Evolutionary conservation across 2,888 invertebrate genomes (phyloP).

Genomic region (Alitta virens): DNA sequence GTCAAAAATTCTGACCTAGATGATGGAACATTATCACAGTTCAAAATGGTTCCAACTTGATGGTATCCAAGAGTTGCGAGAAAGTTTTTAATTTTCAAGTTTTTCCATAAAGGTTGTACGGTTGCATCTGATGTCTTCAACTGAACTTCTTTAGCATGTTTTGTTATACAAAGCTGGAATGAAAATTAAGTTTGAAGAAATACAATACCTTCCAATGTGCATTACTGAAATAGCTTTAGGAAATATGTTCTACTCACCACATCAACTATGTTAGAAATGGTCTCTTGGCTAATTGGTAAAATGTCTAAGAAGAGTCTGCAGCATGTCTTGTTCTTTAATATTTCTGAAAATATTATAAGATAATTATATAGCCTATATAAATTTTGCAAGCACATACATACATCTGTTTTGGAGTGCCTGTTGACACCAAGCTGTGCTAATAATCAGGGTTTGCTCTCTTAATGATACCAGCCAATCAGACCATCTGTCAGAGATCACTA

Average conservation of each 20-base stretch:
- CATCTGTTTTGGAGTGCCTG: too few relatives aligned
- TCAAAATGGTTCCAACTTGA: constrained; percentile 48
- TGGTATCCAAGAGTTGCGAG: constrained; percentile 44
- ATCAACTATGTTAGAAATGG: constrained; percentile 45
- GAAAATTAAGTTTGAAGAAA: neutral
- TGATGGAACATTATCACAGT: constrained; percentile 41
- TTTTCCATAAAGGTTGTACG: constrained; percentile 47
- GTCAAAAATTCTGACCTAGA: constrained; percentile 42
- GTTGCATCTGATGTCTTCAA: constrained; percentile 50
- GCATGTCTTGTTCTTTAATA: constrained; percentile 31
- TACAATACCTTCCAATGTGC: too few relatives aligned
- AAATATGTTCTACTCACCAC: constrained; percentile 35
- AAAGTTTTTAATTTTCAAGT: constrained; percentile 36
- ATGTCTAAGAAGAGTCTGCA: constrained; percentile 38
- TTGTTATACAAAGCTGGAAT: constrained; percentile 48
- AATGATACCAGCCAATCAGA: too few relatives aligned
- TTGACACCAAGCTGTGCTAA: too few relatives aligned
- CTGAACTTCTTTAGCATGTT: constrained; percentile 52
- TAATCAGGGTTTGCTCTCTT: too few relatives aligned
- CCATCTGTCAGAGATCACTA: too few relatives aligned
- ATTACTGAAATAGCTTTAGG: too few relatives aligned
- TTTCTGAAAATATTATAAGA: constrained; percentile 31
- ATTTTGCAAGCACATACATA: neutral
- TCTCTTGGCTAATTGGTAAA: constrained; percentile 45
- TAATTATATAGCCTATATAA: constrained; percentile 15